A percentile compares a stretch with the other conserved stretches of the same genome.
Conservation (phyloP, 2,888 invertebrate genomes). For the Microchrysa polita region DNA sequence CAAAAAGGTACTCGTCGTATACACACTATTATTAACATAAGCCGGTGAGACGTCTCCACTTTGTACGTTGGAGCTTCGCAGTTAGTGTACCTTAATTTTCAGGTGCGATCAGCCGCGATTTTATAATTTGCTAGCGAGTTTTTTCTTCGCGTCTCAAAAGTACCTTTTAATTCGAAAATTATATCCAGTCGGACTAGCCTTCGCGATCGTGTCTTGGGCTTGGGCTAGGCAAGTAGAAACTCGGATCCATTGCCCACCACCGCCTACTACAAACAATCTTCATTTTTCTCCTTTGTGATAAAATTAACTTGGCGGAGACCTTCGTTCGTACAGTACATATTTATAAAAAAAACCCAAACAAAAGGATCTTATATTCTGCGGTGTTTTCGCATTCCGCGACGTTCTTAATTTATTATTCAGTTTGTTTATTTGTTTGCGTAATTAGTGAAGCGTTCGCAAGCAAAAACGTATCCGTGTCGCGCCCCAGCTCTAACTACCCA, state of each 20-base stretch:
- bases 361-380: slow-evolving; percentile 12
- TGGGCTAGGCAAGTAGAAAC: too few relatives aligned
- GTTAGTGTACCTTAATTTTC: slow-evolving; percentile 16
- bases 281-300: slow-evolving; percentile 1
- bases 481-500: not conserved
- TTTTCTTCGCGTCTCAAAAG: too few relatives aligned
- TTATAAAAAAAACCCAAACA: slow-evolving; percentile 33
- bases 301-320: not conserved
- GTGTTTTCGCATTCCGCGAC: slow-evolving; percentile 22
- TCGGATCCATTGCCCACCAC: not conserved
- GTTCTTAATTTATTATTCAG: not conserved
- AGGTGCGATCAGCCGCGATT: slow-evolving; percentile 26
- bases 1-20: not conserved
- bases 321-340: too few relatives aligned
- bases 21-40: not conserved
- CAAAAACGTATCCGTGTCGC: slow-evolving; percentile 8
- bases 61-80: not conserved
- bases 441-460: not conserved
- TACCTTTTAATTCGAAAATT: too few relatives aligned
- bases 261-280: slow-evolving; percentile 8
- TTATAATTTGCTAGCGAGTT: not conserved
- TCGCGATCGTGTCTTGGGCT: too few relatives aligned
- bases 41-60: not conserved
- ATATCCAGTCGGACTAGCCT: too few relatives aligned
- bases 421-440: slow-evolving; percentile 29